Evolutionary conservation across 64 coral and sea anemone species (phyloP), one percentile per base, ranked within the genome.

Genomic region (Actinia equina): DNA sequence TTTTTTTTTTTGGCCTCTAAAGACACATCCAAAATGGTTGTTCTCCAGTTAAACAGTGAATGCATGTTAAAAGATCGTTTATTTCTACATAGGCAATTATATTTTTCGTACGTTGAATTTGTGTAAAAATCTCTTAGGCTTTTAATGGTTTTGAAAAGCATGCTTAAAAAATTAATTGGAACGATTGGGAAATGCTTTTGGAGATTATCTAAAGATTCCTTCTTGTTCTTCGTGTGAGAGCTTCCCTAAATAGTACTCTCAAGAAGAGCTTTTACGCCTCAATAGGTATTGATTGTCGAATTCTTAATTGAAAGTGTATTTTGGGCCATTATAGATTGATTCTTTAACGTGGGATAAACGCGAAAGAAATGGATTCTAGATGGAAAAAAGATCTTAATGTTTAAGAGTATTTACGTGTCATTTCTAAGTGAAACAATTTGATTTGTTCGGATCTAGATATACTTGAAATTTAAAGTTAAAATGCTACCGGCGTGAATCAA

Each of bases 91-190:
- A 41, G 11, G 42, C 7, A 30, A 74, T 37, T 15, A 1, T 74
- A 41, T 74, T 41, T 74, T 74, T 14, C 9, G 15, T n/a, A 74
- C 3, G 30, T 37, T 37, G 14, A 74, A 74, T 74, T 30, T 74
- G 2, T 15, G 23, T 30, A 74, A 74, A 74, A 27, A 27, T 74
- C 69, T 74, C n/a, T 41, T 13, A 26, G n/a, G 10, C 23, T 14
- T 26, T 74, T 74, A 74, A 74, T 74, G 69, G 69, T 14, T 30
- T 74, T 74, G 69, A 74, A 30, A 74, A 27, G n/a, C 69, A 74
- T 41, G 26, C 27, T 74, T 74, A 74, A 13, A 41, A 74, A 42
- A 30, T 74, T 74, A 74, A 74, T 74, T 25, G 25, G 42, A 74
- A 3, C 27, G 26, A 74, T 74, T 74, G 12, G 62, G 13, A 74